phyloP scores from a whole-genome alignment of 2,113 vertebrate species.

The Megaleporinus macrocephalus region DNA sequence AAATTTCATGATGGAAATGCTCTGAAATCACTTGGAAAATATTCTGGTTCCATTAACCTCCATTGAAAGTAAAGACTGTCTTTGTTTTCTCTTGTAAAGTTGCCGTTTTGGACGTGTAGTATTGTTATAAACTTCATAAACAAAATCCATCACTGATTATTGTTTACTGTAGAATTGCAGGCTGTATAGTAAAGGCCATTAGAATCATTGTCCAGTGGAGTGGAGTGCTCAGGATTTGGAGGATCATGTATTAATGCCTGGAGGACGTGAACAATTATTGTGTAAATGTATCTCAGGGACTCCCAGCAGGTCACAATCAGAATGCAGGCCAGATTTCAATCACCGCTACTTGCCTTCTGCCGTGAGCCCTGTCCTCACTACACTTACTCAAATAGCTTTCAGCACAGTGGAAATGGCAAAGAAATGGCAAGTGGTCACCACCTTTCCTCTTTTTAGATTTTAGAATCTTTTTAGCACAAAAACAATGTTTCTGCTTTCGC shows the following conservation, averaged over 20 bases:
- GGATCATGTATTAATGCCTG: slow-evolving; percentile 6
- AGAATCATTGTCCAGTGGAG: background rate
- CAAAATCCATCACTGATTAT: background rate
- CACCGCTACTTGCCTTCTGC: slow-evolving; percentile 17
- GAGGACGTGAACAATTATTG: slow-evolving; percentile 26
- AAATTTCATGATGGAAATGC: too few relatives aligned
- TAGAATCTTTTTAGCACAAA: slow-evolving; percentile 33
- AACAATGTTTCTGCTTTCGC: slow-evolving; percentile 31
- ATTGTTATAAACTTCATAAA: too few relatives aligned
- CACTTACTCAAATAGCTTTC: slow-evolving; percentile 42
- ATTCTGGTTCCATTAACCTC: too few relatives aligned
- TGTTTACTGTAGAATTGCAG: background rate
- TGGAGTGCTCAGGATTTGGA: slow-evolving; percentile 22
- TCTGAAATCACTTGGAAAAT: too few relatives aligned
- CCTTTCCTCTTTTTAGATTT: slow-evolving; percentile 18
- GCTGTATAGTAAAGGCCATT: background rate
- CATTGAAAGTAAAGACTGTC: too few relatives aligned
- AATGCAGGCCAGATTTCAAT: slow-evolving; percentile 23
- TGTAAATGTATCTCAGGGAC: slow-evolving; percentile 29
- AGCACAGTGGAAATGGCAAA: slow-evolving; percentile 1
- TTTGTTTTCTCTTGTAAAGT: too few relatives aligned
- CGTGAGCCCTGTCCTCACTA: slow-evolving; percentile 31
- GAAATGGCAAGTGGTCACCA: background rate
- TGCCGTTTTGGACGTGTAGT: too few relatives aligned
- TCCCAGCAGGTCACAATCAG: slow-evolving; percentile 19